These are phyloP conservation scores for Diloba caeruleocephala DNA, from an alignment of 2,888 invertebrate species.

Conservation along the genomic window DNA sequence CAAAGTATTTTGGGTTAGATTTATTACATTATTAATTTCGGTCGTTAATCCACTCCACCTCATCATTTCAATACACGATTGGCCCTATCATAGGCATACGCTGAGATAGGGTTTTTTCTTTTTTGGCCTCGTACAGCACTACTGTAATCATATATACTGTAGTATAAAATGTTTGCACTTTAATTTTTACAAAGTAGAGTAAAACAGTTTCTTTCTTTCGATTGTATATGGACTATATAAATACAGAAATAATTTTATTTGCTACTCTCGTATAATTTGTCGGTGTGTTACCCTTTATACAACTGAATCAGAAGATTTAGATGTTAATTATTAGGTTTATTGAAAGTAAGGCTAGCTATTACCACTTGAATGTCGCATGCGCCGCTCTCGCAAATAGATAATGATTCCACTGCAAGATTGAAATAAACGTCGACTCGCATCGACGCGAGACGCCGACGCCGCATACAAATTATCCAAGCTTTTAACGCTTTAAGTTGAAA, in stretches of 20 bases:
- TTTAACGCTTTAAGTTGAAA: constrained; percentile 59
- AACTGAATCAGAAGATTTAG: constrained; percentile 48
- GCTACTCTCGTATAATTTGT: constrained; percentile 36
- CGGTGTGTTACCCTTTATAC: constrained; percentile 25
- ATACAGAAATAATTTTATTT: constrained; percentile 50
- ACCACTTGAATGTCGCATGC: constrained; percentile 50
- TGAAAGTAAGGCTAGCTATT: constrained; percentile 54
- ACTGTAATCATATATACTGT: too few relatives aligned
- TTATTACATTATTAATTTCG: too few relatives aligned
- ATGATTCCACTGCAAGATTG: constrained; percentile 64
- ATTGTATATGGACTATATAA: constrained; percentile 37
- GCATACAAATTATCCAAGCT: constrained; percentile 78
- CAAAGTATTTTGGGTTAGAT: too few relatives aligned
- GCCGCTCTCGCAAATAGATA: constrained; percentile 60
- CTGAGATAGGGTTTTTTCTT: too few relatives aligned
- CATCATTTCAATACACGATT: constrained; percentile 21
- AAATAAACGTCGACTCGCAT: constrained; percentile 73
- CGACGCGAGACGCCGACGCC: too few relatives aligned
- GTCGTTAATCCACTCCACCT: constrained; percentile 44
- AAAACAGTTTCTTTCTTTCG: too few relatives aligned
- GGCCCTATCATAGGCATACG: too few relatives aligned
- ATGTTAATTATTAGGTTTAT: constrained; percentile 61
- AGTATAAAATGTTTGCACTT: too few relatives aligned
- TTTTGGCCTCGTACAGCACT: too few relatives aligned
- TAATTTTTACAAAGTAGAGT: too few relatives aligned